Percentiles rank a stretch among this genome's conserved stretches.
These are phyloP conservation scores for Muscidifurax raptorellus DNA, from an alignment of 1,140 invertebrate genomes.

Conservation along the genomic window DNA sequence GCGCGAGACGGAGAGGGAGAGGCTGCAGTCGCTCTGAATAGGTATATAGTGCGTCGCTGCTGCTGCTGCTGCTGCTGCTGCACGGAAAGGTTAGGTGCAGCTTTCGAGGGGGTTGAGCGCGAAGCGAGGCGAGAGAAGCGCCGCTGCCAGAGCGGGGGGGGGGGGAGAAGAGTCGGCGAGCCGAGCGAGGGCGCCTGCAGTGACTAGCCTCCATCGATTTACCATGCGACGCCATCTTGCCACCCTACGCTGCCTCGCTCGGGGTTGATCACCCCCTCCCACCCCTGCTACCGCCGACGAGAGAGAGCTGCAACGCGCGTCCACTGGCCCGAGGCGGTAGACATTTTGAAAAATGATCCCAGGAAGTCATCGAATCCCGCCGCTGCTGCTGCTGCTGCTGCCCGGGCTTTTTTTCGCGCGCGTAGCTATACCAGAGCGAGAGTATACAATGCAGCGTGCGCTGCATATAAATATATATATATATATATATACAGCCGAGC, in stretches of 20 bases:
- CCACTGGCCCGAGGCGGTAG: conserved; percentile 54
- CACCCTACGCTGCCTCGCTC: conserved; percentile 65
- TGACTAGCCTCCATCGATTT: conserved; percentile 75
- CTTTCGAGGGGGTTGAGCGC: conserved; percentile 64
- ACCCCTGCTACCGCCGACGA: conserved; percentile 1
- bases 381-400: not conserved
- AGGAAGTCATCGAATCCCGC: conserved; percentile 65
- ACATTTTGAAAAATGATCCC: conserved; percentile 74
- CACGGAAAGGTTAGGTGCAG: conserved; percentile 56
- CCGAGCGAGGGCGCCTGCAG: conserved; percentile 67
- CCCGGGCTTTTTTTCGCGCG: not conserved
- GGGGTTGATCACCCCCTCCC: conserved; percentile 59
- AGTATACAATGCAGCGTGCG: not conserved
- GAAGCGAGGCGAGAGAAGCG: conserved; percentile 49
- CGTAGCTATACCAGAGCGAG: not conserved
- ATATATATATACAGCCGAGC: not conserved
- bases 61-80: conserved; percentile 29
- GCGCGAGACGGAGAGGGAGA: not conserved
- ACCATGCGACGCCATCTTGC: conserved; percentile 73
- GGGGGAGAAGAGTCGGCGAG: conserved; percentile 14
- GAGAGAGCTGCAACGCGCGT: not conserved
- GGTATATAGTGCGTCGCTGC: conserved; percentile 37
- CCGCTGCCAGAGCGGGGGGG: conserved; percentile 4
- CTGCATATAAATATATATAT: not conserved
- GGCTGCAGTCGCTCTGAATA: conserved; percentile 35